Evolutionary conservation across 2,888 invertebrate species (phyloP).

Genomic region (Protonemura montana): DNA sequence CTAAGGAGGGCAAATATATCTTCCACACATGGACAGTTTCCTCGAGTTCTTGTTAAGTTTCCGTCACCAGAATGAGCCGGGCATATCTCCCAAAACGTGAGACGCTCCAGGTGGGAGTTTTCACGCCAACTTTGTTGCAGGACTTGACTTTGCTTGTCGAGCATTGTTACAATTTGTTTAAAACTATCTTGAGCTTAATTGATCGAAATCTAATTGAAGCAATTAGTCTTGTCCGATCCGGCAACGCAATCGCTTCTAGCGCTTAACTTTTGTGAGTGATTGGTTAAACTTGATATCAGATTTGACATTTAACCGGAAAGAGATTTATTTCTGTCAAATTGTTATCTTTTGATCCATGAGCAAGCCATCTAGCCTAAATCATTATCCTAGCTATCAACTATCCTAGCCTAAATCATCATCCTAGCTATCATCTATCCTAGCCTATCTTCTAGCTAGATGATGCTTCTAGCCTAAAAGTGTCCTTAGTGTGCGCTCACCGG

Average conservation of each 20-base stretch:
- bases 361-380: no score
- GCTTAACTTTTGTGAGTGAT: not conserved
- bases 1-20: not conserved
- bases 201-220: not conserved
- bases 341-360: no score
- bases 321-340: no score
- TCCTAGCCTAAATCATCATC: no score
- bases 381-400: no score
- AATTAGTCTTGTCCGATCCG: not conserved
- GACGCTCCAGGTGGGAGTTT: not conserved
- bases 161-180: not conserved
- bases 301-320: no score
- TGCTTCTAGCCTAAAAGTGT: no score
- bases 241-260: not conserved
- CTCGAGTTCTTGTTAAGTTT: not conserved
- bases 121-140: not conserved
- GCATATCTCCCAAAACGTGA: not conserved
- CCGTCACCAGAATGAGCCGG: no score
- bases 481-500: no score
- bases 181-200: not conserved
- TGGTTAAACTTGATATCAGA: not conserved
- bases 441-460: no score
- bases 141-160: not conserved
- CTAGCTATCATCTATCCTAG: no score
- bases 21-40: not conserved